Evolutionary conservation across 2,888 invertebrate species (phyloP).

Genomic region (Tanypteryx hageni): DNA sequence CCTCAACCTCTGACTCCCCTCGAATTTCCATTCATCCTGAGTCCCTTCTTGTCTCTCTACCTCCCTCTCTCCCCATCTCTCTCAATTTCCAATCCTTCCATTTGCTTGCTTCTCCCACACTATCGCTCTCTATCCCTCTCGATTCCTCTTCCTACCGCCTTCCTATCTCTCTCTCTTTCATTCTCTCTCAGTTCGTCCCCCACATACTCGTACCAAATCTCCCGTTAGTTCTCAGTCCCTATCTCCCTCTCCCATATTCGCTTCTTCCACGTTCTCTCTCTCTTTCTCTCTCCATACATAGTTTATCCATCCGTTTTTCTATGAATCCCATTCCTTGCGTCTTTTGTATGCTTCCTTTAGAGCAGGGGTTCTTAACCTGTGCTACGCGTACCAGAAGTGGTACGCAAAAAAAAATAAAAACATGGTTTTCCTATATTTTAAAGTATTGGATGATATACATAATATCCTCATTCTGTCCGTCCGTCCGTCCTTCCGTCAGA

Average conservation of each 20-base stretch:
- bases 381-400: no score
- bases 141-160: not conserved
- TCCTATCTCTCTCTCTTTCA: not conserved
- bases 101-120: not conserved
- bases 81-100: not conserved
- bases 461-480: no score
- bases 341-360: no score
- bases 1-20: not conserved
- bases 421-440: no score
- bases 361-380: no score
- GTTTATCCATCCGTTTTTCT: not conserved
- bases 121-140: not conserved
- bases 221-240: no score
- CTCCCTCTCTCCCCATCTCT: not conserved
- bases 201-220: not conserved
- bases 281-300: not conserved
- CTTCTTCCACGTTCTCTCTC: not conserved
- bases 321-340: no score
- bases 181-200: not conserved
- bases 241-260: no score
- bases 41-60: not conserved
- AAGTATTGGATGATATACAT: no score
- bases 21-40: not conserved
- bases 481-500: no score
- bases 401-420: no score